Percentiles rank a stretch among this genome's conserved stretches.
Conservation (phyloP, 2,888 invertebrate genomes). For the Sympetrum striolatum region DNA sequence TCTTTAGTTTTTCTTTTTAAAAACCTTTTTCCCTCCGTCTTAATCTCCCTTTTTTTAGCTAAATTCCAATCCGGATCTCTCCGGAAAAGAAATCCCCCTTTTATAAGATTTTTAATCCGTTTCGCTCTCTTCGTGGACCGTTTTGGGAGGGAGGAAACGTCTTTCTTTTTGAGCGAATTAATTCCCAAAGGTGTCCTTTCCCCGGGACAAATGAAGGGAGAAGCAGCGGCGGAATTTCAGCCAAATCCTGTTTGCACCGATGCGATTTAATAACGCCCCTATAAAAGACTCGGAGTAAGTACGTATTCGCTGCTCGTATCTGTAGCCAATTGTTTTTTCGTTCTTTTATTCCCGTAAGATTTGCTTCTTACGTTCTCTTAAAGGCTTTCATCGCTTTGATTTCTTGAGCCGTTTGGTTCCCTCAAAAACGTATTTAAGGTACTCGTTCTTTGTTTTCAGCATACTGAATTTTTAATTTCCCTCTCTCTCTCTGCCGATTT, state of each 20-base stretch:
- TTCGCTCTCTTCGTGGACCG: not conserved
- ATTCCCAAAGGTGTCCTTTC: not conserved
- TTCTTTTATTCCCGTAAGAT: not conserved
- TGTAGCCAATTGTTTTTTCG: not conserved
- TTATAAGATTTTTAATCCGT: not conserved
- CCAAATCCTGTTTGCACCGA: not conserved
- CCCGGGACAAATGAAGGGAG: not conserved
- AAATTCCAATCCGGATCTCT: not conserved
- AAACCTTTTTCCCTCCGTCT: not conserved
- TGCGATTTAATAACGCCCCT: not conserved
- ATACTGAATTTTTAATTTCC: not conserved
- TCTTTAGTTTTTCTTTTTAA: not conserved
- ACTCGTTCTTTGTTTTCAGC: too few species aligned
- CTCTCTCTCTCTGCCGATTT: too few species aligned
- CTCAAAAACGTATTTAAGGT: too few species aligned
- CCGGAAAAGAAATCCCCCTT: constrained; percentile 1
- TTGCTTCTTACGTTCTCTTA: too few species aligned
- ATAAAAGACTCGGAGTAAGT: not conserved
- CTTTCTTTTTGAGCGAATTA: not conserved
- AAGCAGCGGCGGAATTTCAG: not conserved
- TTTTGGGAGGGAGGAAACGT: not conserved
- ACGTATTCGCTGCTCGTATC: not conserved
- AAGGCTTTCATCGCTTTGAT: not conserved
- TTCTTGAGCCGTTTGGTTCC: not conserved
- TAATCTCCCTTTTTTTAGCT: not conserved